Evolutionary conservation across 2,888 invertebrate species (phyloP), one percentile per base, ranked within the genome.

Genomic region (Ligdia adustata): DNA sequence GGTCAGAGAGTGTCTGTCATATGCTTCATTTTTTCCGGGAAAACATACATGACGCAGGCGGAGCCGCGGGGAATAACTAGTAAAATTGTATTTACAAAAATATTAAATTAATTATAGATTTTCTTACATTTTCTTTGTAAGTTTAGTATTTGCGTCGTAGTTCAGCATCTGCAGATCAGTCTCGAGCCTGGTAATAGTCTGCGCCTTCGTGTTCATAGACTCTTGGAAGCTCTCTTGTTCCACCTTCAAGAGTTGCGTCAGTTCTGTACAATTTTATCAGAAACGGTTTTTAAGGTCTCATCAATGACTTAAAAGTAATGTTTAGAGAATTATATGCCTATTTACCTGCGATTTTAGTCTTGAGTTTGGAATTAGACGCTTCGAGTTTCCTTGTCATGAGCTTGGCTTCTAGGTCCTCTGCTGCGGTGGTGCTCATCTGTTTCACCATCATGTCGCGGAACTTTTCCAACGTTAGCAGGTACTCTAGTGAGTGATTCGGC

Each of bases 351-450:
- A 91, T 91, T 55, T 80, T 75, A 1, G 56, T 58, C 15, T 78
- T 68, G 1, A 87, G 72, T 33, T 75, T 75, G 11, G 75, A 67
- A 55, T 91, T 91, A 2, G 84, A 85, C 0, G 63, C 68, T 58
- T 87, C 89, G 13, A 91, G 64, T 46, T 82, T 87, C 52, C 80
- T 83, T 0, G 87, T 78, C 27, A 69, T 69, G 4, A 89, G 67
- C 56, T 90, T 91, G 6, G 72, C 71, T 0, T 74, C 66, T 5
- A 91, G 69, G 56, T 91, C 91, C 35, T 91, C 90, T 1, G 82
- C 83, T 0, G 92, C 92, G 0, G 89, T 84, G 1, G 75, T 80
- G 3, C 72, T 64, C 73, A 91, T 79, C 52, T 87, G 91, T 2
- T 52, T 63, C 3, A 79, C 58, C 75, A 90, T 85, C 49, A 80